phyloP scores from a whole-genome alignment of 2,888 invertebrate species.

The Sminthurides aquaticus region DNA sequence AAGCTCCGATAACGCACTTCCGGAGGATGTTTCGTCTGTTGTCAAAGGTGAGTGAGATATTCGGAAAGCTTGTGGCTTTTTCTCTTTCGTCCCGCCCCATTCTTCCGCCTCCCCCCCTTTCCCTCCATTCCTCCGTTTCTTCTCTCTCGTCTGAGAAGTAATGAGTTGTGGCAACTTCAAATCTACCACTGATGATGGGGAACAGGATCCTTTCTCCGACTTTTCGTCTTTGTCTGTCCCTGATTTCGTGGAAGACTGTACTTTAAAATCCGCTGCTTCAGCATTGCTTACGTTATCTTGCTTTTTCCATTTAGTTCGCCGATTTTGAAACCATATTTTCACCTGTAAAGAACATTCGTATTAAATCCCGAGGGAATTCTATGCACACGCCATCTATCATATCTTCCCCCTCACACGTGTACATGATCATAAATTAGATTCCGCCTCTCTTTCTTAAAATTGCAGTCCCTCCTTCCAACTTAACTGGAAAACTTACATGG shows the following conservation, averaged over 20 bases:
- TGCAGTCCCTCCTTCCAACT: too few species aligned
- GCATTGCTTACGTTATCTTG: slow-evolving; percentile 85
- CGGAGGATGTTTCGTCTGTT: background rate
- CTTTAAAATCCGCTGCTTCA: slow-evolving; percentile 77
- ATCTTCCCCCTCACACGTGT: background rate
- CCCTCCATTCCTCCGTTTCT: slow-evolving; percentile 49
- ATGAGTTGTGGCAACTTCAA: background rate
- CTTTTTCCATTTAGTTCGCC: slow-evolving; percentile 79
- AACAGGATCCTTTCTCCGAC: background rate
- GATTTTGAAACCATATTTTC: slow-evolving; percentile 77
- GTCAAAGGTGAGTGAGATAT: slow-evolving; percentile 5
- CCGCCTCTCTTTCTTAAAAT: too few species aligned
- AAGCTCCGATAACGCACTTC: slow-evolving; percentile 1
- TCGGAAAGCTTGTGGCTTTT: slow-evolving; percentile 21
- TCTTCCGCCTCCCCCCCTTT: slow-evolving; percentile 49
- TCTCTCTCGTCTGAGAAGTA: slow-evolving; percentile 14
- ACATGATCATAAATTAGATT: too few species aligned
- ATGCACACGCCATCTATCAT: background rate
- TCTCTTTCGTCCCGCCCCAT: slow-evolving; percentile 33
- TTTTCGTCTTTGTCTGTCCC: background rate
- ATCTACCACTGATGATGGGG: background rate
- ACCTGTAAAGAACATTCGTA: slow-evolving; percentile 63
- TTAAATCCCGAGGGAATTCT: too few species aligned
- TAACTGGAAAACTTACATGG: too few species aligned
- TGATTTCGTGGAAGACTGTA: slow-evolving; percentile 45